Conservation (phyloP, 2,797 vertebrate genomes). For the Paramormyrops hopkinsi region DNA sequence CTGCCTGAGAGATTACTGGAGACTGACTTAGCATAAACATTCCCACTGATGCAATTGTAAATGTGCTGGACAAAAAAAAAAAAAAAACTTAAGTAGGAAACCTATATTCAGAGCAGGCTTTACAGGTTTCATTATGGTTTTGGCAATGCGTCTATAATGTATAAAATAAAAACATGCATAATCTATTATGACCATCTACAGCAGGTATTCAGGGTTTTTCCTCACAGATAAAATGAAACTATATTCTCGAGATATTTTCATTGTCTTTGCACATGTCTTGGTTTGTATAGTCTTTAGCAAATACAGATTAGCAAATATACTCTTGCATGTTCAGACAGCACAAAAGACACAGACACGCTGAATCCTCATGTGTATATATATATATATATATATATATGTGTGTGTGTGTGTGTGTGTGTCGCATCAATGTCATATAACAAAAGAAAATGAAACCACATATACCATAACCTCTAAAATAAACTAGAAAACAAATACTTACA, state of each 20-base stretch:
- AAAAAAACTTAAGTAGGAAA: conserved; percentile 17
- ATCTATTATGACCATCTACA: background rate
- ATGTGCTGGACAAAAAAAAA: background rate
- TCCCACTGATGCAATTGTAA: conserved; percentile 55
- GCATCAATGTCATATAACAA: background rate
- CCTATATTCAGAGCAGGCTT: conserved; percentile 13
- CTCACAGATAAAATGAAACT: background rate
- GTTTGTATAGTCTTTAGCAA: background rate
- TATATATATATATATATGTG: background rate
- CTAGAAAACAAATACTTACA: background rate
- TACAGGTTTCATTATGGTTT: conserved; percentile 16
- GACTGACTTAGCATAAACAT: conserved; percentile 70
- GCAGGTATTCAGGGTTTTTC: conserved; percentile 23
- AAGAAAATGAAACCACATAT: background rate
- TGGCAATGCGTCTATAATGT: conserved; percentile 3
- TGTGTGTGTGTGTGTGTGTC: background rate
- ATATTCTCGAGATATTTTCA: background rate
- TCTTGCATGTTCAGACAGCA: no score
- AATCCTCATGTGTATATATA: background rate
- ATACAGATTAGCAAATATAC: background rate
- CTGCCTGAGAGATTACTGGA: conserved; percentile 74
- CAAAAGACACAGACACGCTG: background rate
- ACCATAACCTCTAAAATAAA: background rate
- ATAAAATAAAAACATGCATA: background rate
- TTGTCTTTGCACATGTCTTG: background rate